Base-by-base conservation (phyloP, 2,797 vertebrate species). In the Alcedo atthis region DNA sequence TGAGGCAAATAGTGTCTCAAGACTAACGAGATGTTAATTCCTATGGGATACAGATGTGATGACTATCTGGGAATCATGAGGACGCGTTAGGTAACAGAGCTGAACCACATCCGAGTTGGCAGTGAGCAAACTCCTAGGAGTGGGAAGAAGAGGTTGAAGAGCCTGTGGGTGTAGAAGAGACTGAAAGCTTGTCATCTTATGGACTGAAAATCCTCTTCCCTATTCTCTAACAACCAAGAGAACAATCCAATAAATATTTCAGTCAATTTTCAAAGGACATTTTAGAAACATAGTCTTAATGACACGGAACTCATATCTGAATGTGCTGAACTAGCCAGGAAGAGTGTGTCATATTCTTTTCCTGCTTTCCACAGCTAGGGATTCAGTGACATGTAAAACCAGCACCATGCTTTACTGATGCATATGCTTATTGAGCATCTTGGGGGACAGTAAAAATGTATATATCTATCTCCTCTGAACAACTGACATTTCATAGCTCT, bases 61-160 rank as follows among this genome's bases (percentile, higher is more conserved):
- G 26, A 25, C 20, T 32, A 4, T 10, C 8, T 75, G 14, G 11
- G 8, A 2, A 1, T 18, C 49, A 43, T 3, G 4, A 13, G 4
- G 13, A 1, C 6, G 9, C 22, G 7, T 35, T 46, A 32, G 30
- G 12, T 17, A 58, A 20, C 8, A 86, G 33, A 78, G 4, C 3
- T 71, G 74, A 19, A 64, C 11, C 13, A 6, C 28, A 24, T 35
- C 40, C 30, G 45, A 87, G 24, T 12, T 42, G 33, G 8, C 6
- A 63, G 14, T 7, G 35, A 30, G 17, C 26, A 64, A 5, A 61
- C 33, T 85, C 14, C 25, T 43, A 24, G 7, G 15, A 64, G 9
- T 2, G 7, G 4, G 8, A 28, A 1, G 5, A 71, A 63, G 40
- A 35, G 1, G 2, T 7, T 75, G 10, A 9, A 46, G 32, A 28